These are phyloP conservation scores for Suillia variegata DNA, from an alignment of 2,888 invertebrate species.

Conservation along the genomic window DNA sequence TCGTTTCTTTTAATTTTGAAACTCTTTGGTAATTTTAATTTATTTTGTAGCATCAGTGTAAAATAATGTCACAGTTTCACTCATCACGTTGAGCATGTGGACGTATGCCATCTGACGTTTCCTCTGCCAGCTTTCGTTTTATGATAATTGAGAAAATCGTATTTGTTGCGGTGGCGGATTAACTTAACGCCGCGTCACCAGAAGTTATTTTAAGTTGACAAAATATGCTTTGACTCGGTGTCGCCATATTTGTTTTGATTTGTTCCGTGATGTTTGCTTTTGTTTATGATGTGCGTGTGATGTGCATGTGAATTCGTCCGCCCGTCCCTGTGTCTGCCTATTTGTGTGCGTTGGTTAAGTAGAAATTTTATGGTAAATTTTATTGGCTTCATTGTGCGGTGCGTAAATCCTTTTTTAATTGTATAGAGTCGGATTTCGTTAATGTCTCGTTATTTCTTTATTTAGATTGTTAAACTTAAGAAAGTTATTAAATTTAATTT, in stretches of 20 bases:
- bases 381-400: slow-evolving; percentile 50
- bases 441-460: slow-evolving; percentile 40
- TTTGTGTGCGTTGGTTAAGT: slow-evolving; percentile 16
- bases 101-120: slow-evolving; percentile 31
- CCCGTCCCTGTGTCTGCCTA: too few relatives aligned
- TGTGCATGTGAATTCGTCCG: too few relatives aligned
- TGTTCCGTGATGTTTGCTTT: slow-evolving; percentile 27
- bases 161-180: slow-evolving; percentile 22
- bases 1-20: too few relatives aligned
- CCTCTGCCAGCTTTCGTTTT: slow-evolving; percentile 12
- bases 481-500: neutral
- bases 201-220: slow-evolving; percentile 26
- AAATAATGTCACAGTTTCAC: too few relatives aligned
- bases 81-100: slow-evolving; percentile 2
- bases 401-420: slow-evolving; percentile 45
- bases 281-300: slow-evolving; percentile 13
- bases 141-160: slow-evolving; percentile 13
- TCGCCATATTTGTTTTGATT: slow-evolving; percentile 31
- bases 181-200: slow-evolving; percentile 10
- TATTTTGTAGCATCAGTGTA: too few relatives aligned
- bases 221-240: slow-evolving; percentile 36
- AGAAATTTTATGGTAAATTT: slow-evolving; percentile 53
- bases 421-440: slow-evolving; percentile 41
- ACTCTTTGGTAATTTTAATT: too few relatives aligned
- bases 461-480: too few relatives aligned